Evolutionary conservation across 2,113 vertebrate species (phyloP).

Genomic region (Setophaga petechia): DNA sequence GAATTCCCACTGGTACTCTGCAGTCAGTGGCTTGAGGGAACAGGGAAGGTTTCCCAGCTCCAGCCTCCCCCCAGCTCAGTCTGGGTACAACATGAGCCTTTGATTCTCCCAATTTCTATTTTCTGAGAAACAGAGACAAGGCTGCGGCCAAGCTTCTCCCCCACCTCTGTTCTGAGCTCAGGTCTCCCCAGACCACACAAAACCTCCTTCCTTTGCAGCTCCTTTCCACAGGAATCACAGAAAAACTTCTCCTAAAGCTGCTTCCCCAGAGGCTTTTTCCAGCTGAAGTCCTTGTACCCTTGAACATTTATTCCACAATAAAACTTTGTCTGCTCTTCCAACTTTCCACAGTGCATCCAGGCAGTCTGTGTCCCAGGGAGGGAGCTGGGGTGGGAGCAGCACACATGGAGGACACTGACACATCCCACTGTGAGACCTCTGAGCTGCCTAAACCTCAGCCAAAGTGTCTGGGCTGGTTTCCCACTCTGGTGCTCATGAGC

Average conservation of each 20-base stretch:
- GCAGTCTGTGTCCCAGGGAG: not conserved
- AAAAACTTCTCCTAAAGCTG: not conserved
- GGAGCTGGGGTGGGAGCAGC: not conserved
- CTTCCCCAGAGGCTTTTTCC: conserved; percentile 25
- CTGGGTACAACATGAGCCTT: not conserved
- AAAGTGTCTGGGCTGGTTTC: not conserved
- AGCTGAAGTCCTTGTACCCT: not conserved
- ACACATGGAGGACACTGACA: not conserved
- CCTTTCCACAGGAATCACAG: not conserved
- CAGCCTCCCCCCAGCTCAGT: not conserved
- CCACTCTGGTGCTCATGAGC: not conserved
- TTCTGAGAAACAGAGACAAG: not conserved
- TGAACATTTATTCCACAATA: conserved; percentile 13
- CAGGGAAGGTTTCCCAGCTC: not conserved
- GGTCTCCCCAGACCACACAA: not conserved
- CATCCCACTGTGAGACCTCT: not conserved
- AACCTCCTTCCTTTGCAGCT: not conserved
- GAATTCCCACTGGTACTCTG: not conserved
- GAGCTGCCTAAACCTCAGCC: not conserved
- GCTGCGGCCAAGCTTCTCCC: not conserved
- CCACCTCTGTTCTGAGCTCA: not conserved
- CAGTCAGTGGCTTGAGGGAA: not conserved
- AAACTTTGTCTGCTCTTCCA: conserved; percentile 18
- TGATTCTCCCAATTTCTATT: not conserved
- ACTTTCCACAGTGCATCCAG: not conserved